phyloP scores from a whole-genome alignment of 2,888 invertebrate species.

The Drosophila testacea region DNA sequence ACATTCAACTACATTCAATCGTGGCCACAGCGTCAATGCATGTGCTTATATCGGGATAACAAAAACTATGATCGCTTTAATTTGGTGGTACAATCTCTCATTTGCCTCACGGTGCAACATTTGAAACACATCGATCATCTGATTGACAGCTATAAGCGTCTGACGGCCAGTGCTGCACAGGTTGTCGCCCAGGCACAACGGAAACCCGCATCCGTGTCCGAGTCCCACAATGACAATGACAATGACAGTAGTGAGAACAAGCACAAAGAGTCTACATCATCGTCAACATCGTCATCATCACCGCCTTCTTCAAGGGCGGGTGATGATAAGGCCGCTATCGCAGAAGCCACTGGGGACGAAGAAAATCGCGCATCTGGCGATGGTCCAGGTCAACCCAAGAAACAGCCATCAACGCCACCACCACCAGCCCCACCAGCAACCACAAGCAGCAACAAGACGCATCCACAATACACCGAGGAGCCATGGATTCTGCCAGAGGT shows the following conservation, averaged over 20 bases:
- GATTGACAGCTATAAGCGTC: conserved; percentile 85
- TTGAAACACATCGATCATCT: conserved; percentile 90
- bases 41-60: conserved; percentile 96
- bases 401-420: conserved; percentile 42
- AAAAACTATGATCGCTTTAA: conserved; percentile 97
- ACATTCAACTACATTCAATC: conserved; percentile 94
- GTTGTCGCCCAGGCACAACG: conserved; percentile 68
- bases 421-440: conserved; percentile 18
- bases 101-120: conserved; percentile 93
- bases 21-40: conserved; percentile 97
- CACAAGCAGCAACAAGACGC: conserved; percentile 45
- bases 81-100: conserved; percentile 93
- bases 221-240: conserved; percentile 45
- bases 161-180: conserved; percentile 74
- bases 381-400: conserved; percentile 60
- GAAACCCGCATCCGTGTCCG: conserved; percentile 28
- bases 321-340: conserved; percentile 44
- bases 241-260: conserved; percentile 40
- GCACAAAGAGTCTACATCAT: conserved; percentile 46
- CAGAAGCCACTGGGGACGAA: conserved; percentile 39
- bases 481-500: conserved; percentile 93
- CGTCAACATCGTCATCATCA: conserved; percentile 24
- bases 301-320: conserved; percentile 12
- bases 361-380: conserved; percentile 63
- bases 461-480: conserved; percentile 83